Evolutionary conservation across 2,888 invertebrate species (phyloP).

Genomic region (Elegia similella): DNA sequence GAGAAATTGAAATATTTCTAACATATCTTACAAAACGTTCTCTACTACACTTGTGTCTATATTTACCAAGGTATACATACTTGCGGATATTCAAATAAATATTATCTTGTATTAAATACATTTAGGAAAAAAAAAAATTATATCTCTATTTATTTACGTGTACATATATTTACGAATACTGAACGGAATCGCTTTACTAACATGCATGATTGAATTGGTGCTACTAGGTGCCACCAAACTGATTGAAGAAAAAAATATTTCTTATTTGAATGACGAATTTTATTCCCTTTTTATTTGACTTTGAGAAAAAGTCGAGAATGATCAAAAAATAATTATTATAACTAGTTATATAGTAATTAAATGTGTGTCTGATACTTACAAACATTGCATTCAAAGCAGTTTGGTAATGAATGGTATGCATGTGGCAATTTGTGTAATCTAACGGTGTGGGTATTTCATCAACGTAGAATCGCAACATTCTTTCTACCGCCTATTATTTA

Average conservation of each 20-base stretch:
- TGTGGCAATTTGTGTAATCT: slow-evolving; percentile 23
- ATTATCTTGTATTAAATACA: too few species aligned
- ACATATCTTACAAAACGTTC: too few species aligned
- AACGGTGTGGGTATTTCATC: slow-evolving; percentile 16
- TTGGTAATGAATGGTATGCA: slow-evolving; percentile 26
- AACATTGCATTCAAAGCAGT: slow-evolving; percentile 21
- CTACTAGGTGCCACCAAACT: slow-evolving; percentile 33
- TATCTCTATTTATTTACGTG: too few species aligned
- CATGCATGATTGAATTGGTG: slow-evolving; percentile 58
- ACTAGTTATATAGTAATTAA: background rate
- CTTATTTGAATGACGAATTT: too few species aligned
- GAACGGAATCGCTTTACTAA: slow-evolving; percentile 33
- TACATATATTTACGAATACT: background rate
- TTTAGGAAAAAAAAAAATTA: too few species aligned
- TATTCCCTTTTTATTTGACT: too few species aligned
- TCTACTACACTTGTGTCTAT: slow-evolving; percentile 26
- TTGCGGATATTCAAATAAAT: background rate
- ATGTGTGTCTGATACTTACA: background rate
- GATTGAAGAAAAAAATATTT: slow-evolving; percentile 29
- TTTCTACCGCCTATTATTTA: background rate
- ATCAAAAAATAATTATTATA: background rate
- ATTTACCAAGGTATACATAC: background rate
- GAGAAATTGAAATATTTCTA: too few species aligned
- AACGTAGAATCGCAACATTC: slow-evolving; percentile 13
- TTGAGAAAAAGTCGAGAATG: background rate